Evolutionary conservation across 37 sponge, comb jelly and placozoan species (phyloP).

Genomic region (Crambe crambe): DNA sequence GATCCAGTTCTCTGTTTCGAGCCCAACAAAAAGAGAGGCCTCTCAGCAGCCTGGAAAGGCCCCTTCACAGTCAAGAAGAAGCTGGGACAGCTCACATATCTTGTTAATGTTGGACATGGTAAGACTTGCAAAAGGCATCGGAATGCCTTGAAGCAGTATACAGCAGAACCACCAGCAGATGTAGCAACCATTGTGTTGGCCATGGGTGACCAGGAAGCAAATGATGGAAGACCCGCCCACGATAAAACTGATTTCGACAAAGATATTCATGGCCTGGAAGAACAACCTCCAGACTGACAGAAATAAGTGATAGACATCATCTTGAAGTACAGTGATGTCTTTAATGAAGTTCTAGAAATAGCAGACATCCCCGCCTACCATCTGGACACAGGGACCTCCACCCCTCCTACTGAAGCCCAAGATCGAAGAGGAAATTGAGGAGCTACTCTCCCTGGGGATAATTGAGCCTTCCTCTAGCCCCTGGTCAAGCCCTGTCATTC

Average conservation of each 20-base stretch:
- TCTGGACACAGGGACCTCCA: no score
- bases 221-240: no score
- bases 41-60: not conserved
- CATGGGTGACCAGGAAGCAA: not conserved
- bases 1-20: not conserved
- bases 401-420: not conserved
- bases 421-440: not conserved
- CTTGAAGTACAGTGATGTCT: no score
- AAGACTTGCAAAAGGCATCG: not conserved
- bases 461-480: not conserved
- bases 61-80: no score
- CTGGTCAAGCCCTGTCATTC: not conserved
- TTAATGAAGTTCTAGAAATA: no score
- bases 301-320: no score
- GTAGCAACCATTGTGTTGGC: not conserved
- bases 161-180: not conserved
- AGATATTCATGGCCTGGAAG: no score
- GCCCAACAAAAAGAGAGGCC: not conserved
- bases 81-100: not conserved
- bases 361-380: no score
- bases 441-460: not conserved
- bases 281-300: no score
- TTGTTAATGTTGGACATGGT: not conserved
- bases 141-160: not conserved
- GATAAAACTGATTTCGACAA: no score